Conservation (phyloP, 2,888 invertebrate species). For the Nudaria mundana region DNA sequence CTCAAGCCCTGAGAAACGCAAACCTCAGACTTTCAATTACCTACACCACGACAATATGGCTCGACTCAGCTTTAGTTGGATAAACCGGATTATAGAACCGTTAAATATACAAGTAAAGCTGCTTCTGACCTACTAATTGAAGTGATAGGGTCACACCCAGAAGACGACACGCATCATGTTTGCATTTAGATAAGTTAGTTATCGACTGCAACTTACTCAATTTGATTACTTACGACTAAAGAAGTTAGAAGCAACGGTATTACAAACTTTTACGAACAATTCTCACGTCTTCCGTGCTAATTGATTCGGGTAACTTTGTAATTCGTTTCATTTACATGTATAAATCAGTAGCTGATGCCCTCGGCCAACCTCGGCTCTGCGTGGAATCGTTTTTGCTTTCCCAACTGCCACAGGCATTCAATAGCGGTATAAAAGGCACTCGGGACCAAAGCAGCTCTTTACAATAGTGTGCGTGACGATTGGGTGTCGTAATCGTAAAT, state of each 20-base stretch:
- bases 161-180: conserved; percentile 41
- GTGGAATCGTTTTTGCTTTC: too few species aligned
- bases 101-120: conserved; percentile 60
- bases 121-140: conserved; percentile 64
- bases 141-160: conserved; percentile 33
- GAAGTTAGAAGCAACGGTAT: conserved; percentile 43
- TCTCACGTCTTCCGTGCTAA: conserved; percentile 34
- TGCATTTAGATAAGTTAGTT: conserved; percentile 54
- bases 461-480: too few species aligned
- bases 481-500: too few species aligned
- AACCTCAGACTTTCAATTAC: conserved; percentile 10
- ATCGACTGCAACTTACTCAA: conserved; percentile 39
- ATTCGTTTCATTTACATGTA: conserved; percentile 16
- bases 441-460: too few species aligned
- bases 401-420: too few species aligned
- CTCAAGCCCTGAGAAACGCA: too few species aligned
- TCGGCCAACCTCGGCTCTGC: too few species aligned
- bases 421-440: too few species aligned
- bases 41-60: conserved; percentile 32
- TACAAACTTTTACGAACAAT: conserved; percentile 31
- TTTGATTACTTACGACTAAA: conserved; percentile 38
- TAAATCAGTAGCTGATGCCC: too few species aligned
- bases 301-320: conserved; percentile 28
- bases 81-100: conserved; percentile 64
- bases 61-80: conserved; percentile 36